Base-by-base conservation (phyloP, 2,113 vertebrate genomes). In the Chloebia gouldiae region DNA sequence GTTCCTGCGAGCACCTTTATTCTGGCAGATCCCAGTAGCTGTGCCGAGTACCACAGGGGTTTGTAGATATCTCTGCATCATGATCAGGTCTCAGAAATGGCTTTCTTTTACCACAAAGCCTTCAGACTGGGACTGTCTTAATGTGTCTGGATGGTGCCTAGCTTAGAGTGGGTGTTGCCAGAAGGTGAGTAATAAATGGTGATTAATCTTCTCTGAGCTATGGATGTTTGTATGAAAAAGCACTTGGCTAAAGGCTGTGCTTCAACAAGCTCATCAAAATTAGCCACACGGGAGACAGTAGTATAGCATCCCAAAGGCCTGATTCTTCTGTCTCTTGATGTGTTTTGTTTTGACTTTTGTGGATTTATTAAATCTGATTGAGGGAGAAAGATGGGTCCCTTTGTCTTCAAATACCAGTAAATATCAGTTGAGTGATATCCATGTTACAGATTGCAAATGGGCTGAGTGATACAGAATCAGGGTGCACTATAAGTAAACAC, bases 81-180 rank as follows among this genome's bases (percentile, higher is more conserved):
- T 56, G 39, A 47, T 15, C 0, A 1, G 14, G 40, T 73, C 71
- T 90, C 66, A 60, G 64, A 82, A 95, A 81, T 72, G 40, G 15
- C 50, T 89, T 39, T 68, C 19, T 81, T 86, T 60, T 70, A 31
- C 54, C 25, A 18, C 64, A 82, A 7, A 91, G 27, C 66, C 71
- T 85, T 90, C 85, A 83, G 76, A 70, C 72, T 66, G 37, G 44
- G 44, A 35, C 82, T 60, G 60, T 77, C 76, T 69, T 75, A 49
- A 56, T 94, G 60, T 82, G 82, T 93, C 76, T 92, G 90, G 76
- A 92, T 1, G 11, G 51, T 96, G 90, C 77, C 64, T 92, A 56
- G 81, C 79, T 92, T 93, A 78, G 86, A 79, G 85, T 83, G 95
- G 87, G 81, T 93, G 93, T 96, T 94, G 90, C 90, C 93, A 97